phyloP scores from a whole-genome alignment of 2,113 vertebrate genomes.

The Festucalex cinctus region DNA sequence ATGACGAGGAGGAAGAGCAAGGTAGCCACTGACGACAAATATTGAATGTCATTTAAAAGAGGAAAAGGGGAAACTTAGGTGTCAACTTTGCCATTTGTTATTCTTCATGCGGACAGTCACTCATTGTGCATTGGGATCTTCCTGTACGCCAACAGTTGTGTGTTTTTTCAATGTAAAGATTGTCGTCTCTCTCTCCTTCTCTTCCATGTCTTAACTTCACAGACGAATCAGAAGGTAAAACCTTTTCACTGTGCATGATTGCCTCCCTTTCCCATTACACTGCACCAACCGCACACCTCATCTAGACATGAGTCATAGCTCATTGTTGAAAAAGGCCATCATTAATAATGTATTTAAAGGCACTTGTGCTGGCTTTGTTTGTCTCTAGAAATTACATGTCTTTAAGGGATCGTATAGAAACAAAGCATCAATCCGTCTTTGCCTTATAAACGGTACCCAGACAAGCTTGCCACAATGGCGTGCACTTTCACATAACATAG shows the following conservation, averaged over 20 bases:
- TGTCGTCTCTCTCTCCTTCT: slow-evolving; percentile 74
- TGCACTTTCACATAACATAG: too few species aligned
- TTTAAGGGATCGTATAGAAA: too few species aligned
- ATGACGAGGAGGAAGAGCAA: slow-evolving; percentile 93
- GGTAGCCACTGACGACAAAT: slow-evolving; percentile 67
- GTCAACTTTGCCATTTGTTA: not conserved
- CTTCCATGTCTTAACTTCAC: slow-evolving; percentile 79
- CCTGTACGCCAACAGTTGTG: slow-evolving; percentile 24
- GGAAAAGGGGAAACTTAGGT: not conserved
- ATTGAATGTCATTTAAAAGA: not conserved
- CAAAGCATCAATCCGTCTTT: too few species aligned
- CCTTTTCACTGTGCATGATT: slow-evolving; percentile 70
- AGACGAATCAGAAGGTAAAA: slow-evolving; percentile 99
- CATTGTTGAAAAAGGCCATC: not conserved
- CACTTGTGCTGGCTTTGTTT: too few species aligned
- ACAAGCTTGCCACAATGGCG: too few species aligned
- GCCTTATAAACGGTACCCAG: too few species aligned
- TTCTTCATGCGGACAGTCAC: slow-evolving; percentile 27
- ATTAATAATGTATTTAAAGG: too few species aligned
- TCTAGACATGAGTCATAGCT: slow-evolving; percentile 15
- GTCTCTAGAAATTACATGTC: too few species aligned
- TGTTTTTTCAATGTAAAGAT: slow-evolving; percentile 46
- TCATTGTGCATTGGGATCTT: slow-evolving; percentile 27
- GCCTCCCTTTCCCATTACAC: not conserved
- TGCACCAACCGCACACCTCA: slow-evolving; percentile 12